Evolutionary conservation across 2,113 vertebrate genomes (phyloP).

Genomic region (Elephas maximus): DNA sequence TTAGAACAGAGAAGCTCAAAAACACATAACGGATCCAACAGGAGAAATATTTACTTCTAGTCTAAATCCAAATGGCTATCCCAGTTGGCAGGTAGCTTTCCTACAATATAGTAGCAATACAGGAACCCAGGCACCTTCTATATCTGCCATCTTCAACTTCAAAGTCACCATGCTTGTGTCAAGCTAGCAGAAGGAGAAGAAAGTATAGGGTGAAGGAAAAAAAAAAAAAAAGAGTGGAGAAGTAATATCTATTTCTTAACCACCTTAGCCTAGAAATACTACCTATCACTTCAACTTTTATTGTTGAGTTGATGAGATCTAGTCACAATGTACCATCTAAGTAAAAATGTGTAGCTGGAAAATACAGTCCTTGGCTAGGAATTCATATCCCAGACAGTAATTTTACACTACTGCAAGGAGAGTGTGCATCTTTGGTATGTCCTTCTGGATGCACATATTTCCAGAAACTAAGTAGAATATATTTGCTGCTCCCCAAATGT

Average conservation of each 20-base stretch:
- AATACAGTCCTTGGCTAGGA: neutral
- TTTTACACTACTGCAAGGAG: neutral
- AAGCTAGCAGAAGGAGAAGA: neutral
- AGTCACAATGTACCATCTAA: neutral
- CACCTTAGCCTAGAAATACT: neutral
- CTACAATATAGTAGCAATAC: neutral
- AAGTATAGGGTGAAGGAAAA: neutral
- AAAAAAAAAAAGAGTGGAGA: neutral
- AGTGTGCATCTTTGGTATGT: neutral
- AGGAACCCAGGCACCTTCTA: neutral
- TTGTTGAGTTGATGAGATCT: neutral
- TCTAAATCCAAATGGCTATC: neutral
- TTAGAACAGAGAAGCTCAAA: neutral
- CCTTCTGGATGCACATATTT: neutral
- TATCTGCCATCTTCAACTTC: neutral
- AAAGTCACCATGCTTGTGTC: neutral
- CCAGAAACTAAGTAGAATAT: neutral
- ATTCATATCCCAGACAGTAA: neutral
- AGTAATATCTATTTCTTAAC: neutral
- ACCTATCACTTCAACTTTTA: neutral
- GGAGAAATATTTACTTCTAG: neutral
- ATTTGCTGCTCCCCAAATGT: too few relatives aligned
- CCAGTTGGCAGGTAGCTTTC: neutral
- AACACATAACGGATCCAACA: neutral
- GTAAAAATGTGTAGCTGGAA: neutral